phyloP scores from a whole-genome alignment of 2,888 invertebrate genomes.

The Troides helena region DNA sequence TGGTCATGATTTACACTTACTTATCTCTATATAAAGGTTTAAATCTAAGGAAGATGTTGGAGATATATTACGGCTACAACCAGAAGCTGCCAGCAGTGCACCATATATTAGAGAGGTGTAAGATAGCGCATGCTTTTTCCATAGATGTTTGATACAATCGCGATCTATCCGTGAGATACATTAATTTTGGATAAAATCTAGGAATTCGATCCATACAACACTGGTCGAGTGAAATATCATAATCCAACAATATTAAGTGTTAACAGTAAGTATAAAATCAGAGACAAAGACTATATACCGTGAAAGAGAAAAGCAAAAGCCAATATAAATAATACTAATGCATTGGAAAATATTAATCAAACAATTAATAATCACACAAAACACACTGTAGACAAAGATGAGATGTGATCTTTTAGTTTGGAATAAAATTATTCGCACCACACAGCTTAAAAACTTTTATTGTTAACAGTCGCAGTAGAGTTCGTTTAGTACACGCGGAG shows the following conservation, averaged over 20 bases:
- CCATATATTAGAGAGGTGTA: conserved; percentile 3
- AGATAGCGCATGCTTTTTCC: conserved; percentile 5
- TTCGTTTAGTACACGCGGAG: conserved; percentile 25
- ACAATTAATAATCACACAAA: conserved; percentile 47
- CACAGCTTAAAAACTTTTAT: conserved; percentile 33
- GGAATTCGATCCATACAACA: no score
- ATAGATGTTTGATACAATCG: conserved; percentile 5
- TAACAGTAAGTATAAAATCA: no score
- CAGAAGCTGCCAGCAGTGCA: conserved; percentile 13
- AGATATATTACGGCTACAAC: conserved; percentile 1
- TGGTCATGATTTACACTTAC: no score
- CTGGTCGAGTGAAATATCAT: no score
- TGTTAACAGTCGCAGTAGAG: conserved; percentile 20
- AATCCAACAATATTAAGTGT: no score
- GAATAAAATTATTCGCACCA: conserved; percentile 49
- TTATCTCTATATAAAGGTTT: not conserved
- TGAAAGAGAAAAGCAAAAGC: no score
- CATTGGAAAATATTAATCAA: conserved; percentile 31
- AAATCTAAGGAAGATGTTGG: conserved; percentile 2
- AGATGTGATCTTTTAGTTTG: conserved; percentile 33
- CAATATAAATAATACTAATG: conserved; percentile 9
- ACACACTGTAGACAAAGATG: conserved; percentile 39
- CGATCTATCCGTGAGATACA: not conserved
- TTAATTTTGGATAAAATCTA: not conserved
- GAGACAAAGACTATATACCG: no score